Evolutionary conservation across 1,140 invertebrate genomes (phyloP), one percentile per base, ranked within the genome.

Genomic region (Aricia agestis): DNA sequence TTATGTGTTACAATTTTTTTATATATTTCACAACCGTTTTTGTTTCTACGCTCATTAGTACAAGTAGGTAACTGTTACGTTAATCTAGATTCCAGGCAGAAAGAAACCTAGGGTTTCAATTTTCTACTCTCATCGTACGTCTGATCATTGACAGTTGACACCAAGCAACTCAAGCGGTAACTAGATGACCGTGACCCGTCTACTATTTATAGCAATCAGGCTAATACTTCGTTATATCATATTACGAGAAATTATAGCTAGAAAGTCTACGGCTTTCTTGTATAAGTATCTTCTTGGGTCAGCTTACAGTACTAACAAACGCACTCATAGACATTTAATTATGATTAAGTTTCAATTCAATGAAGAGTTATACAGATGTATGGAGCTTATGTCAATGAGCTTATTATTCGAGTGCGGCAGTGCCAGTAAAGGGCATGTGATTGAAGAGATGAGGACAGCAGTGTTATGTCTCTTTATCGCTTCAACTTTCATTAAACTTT

Each of bases 11-110:
- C 45, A 52, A 52, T 52, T 52, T 52, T 52, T 52, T 52, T 52
- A 52, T 52, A 52, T 52, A 52, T 52, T 52, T 52, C 45, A 52
- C 45, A 52, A 52, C 45, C 13, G 45, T 52, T 52, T 52, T 52
- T 52, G 45, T 52, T 52, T 52, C 45, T 52, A 52, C 11, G 45
- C 13, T 52, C 11, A 52, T 52, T 52, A 13, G 25, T 15, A 15
- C 25, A 52, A 52, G 6, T 52, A 52, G 45, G 45, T 52, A 52
- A 52, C 13, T 15, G 45, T 52, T 52, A 52, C 13, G 45, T 52
- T 4, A 52, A 52, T 52, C 45, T 52, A 52, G 45, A 52, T 15
- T 13, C 10, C 4, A 52, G 45, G 36, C 9, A 36, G 13, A 15
- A 13, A 52, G 45, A 52, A 52, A 52, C 45, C 45, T 52, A 52